A percentile compares a stretch with the other conserved stretches of the same genome.
These are phyloP conservation scores for Nemoura dubitans DNA, from an alignment of 2,888 invertebrate species.

Conservation along the genomic window DNA sequence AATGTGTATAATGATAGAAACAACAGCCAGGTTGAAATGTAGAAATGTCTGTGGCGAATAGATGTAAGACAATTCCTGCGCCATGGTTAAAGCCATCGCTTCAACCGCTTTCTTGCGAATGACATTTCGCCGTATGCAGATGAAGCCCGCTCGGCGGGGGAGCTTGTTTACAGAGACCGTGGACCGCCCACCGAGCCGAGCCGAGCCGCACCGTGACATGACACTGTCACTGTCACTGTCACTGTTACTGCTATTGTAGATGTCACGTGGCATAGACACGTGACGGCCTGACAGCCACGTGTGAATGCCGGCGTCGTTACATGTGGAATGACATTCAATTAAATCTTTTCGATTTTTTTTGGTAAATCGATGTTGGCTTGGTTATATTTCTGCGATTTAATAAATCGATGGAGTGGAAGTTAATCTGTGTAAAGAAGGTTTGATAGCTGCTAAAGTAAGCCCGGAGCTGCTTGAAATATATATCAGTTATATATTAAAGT, in stretches of 20 bases:
- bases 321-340: background rate
- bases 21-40: background rate
- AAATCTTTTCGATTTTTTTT: too few relatives aligned
- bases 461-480: too few relatives aligned
- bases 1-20: too few relatives aligned
- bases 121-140: conserved; percentile 7
- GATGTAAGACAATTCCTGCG: background rate
- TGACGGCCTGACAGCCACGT: too few relatives aligned
- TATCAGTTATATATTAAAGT: too few relatives aligned
- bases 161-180: background rate
- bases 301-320: too few relatives aligned
- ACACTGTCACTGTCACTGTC: background rate
- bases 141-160: background rate
- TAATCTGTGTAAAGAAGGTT: too few relatives aligned
- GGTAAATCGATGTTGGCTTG: too few relatives aligned
- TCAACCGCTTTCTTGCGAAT: background rate
- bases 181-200: background rate
- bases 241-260: background rate
- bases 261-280: background rate
- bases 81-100: background rate
- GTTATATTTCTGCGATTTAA: too few relatives aligned
- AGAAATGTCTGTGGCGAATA: background rate
- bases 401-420: too few relatives aligned
- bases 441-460: too few relatives aligned
- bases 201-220: background rate